Conservation (phyloP, 2,888 invertebrate genomes). For the Masnerella sp. region DNA sequence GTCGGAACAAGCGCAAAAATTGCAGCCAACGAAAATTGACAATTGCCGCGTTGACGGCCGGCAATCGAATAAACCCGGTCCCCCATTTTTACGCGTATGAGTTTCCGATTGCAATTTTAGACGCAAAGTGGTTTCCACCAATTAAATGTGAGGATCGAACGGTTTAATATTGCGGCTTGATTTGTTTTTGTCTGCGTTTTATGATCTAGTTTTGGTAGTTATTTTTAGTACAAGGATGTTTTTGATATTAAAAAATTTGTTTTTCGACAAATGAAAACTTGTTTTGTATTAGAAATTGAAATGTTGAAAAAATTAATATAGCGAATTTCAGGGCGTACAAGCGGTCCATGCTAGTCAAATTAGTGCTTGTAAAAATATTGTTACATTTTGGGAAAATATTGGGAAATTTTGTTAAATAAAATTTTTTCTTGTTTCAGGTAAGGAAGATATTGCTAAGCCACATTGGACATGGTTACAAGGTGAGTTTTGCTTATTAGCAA, state of each 20-base stretch:
- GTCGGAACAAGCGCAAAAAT: constrained; percentile 27
- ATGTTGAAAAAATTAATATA: too few species aligned
- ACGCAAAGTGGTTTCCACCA: not conserved
- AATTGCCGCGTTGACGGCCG: constrained; percentile 26
- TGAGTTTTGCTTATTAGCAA: constrained; percentile 72
- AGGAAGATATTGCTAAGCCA: constrained; percentile 77
- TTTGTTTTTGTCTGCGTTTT: not conserved
- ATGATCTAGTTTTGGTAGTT: constrained; percentile 1
- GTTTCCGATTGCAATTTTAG: constrained; percentile 2
- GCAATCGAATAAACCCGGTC: constrained; percentile 34
- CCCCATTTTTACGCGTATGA: not conserved
- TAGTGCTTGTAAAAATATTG: too few species aligned
- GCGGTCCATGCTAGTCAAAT: too few species aligned
- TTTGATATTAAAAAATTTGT: too few species aligned
- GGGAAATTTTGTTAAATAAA: not conserved
- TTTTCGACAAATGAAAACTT: too few species aligned
- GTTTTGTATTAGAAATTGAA: too few species aligned
- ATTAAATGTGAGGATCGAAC: not conserved
- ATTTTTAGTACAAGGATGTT: not conserved
- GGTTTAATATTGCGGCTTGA: constrained; percentile 21
- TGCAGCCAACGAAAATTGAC: constrained; percentile 43
- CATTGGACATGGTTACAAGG: constrained; percentile 77
- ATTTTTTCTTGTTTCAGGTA: constrained; percentile 73
- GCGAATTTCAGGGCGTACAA: too few species aligned
- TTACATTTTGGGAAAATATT: not conserved